Conservation (phyloP, 2,888 invertebrate genomes). For the Tenthredo livida region DNA sequence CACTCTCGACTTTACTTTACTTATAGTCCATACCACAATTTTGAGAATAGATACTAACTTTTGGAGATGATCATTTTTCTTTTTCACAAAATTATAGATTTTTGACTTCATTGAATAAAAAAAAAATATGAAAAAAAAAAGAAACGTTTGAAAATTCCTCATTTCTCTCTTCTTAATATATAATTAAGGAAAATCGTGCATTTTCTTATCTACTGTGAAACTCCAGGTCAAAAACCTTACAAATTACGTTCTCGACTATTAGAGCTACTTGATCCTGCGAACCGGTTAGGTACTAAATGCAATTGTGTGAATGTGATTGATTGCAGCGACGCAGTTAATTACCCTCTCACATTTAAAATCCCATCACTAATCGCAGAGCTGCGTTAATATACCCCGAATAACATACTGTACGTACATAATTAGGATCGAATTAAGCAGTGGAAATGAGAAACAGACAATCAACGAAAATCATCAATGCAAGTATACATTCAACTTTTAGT, state of each 20-base stretch:
- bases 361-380: background rate
- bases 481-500: background rate
- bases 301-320: background rate
- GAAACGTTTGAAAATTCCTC: background rate
- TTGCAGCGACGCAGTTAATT: background rate
- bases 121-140: no score
- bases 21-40: background rate
- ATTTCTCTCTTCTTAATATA: background rate
- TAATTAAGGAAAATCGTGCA: background rate
- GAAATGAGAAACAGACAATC: background rate
- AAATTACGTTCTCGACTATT: background rate
- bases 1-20: constrained; percentile 15
- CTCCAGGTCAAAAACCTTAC: background rate
- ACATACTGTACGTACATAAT: background rate
- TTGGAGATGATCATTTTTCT: background rate
- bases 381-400: background rate
- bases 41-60: background rate
- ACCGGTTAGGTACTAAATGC: constrained; percentile 3
- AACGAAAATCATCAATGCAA: background rate
- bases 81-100: background rate
- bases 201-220: background rate
- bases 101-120: background rate
- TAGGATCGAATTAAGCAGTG: background rate
- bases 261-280: background rate
- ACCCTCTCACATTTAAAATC: background rate